phyloP scores from a whole-genome alignment of 2,797 vertebrate genomes.

The Oreortyx pictus region DNA sequence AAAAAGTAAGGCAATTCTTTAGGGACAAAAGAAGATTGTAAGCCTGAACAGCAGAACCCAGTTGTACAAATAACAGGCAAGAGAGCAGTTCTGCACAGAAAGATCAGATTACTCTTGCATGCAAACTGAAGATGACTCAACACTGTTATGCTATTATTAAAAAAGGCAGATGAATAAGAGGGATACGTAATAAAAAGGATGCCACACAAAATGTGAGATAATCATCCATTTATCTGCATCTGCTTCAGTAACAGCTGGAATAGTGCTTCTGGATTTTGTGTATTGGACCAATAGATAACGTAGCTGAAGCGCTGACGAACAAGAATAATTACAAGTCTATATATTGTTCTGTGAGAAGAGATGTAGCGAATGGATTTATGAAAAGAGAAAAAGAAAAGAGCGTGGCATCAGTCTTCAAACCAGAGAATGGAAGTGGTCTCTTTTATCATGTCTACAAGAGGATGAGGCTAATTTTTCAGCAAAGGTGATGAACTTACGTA shows the following conservation, averaged over 20 bases:
- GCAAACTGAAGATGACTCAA: not conserved
- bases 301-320: not conserved
- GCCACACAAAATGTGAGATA: not conserved
- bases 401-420: not conserved
- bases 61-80: not conserved
- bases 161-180: not conserved
- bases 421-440: not conserved
- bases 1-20: not conserved
- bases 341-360: not conserved
- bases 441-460: not conserved
- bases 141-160: not conserved
- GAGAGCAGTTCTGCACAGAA: not conserved
- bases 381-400: not conserved
- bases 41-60: not conserved
- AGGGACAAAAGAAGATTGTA: not conserved
- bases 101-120: not conserved
- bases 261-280: conserved; percentile 1
- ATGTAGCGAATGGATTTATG: not conserved
- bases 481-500: not conserved
- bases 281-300: not conserved
- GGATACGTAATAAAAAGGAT: conserved; percentile 19
- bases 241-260: conserved; percentile 16
- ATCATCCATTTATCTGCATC: not conserved
- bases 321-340: conserved; percentile 15
- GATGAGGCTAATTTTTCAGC: not conserved